Conservation (phyloP, 2,797 vertebrate species). For the Crocodylus rhombifer region DNA sequence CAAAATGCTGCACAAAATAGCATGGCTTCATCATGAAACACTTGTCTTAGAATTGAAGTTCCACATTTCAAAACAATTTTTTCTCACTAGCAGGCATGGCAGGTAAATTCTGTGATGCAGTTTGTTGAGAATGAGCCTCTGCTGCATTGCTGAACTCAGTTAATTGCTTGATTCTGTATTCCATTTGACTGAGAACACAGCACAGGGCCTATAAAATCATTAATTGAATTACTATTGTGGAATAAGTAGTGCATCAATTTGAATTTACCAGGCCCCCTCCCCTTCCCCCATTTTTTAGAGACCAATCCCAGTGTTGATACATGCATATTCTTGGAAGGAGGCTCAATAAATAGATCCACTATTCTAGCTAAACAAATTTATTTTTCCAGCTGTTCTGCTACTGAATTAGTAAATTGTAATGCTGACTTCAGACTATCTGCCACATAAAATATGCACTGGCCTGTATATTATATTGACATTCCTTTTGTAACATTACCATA, state of each 20-base stretch:
- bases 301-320: conserved; percentile 77
- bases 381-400: conserved; percentile 79
- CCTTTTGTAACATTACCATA: conserved; percentile 53
- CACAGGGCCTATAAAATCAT: conserved; percentile 77
- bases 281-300: conserved; percentile 66
- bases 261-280: conserved; percentile 70
- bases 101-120: not conserved
- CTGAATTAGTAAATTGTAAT: conserved; percentile 75
- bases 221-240: conserved; percentile 80
- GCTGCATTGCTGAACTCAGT: conserved; percentile 34
- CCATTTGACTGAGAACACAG: conserved; percentile 75
- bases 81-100: not conserved
- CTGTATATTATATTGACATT: conserved; percentile 67
- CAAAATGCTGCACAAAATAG: not conserved
- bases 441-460: conserved; percentile 73
- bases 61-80: not conserved
- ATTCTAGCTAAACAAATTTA: conserved; percentile 79
- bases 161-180: conserved; percentile 76
- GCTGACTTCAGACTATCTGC: conserved; percentile 76
- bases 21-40: not conserved
- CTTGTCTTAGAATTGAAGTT: not conserved
- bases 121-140: conserved; percentile 41
- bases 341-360: conserved; percentile 78
- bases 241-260: conserved; percentile 78
- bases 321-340: conserved; percentile 63